These are phyloP conservation scores for Genyomyrus donnyi DNA, from an alignment of 2,113 vertebrate species.

Conservation along the genomic window DNA sequence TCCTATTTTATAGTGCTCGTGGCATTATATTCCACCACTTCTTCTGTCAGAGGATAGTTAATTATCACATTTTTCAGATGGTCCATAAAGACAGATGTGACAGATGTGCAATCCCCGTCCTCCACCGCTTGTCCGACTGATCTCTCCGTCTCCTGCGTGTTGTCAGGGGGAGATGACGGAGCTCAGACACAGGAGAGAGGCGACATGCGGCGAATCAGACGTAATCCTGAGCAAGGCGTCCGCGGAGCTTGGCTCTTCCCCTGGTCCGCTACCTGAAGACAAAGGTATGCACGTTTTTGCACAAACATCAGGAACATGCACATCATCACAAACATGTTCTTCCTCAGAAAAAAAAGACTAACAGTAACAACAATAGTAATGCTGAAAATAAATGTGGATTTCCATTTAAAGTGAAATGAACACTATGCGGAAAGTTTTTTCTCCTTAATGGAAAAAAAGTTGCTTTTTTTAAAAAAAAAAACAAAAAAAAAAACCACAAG, in stretches of 20 bases:
- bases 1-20: not conserved
- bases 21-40: not conserved
- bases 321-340: not conserved
- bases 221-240: not conserved
- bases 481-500: too few species aligned
- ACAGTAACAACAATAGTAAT: not conserved
- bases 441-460: not conserved
- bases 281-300: not conserved
- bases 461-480: not conserved
- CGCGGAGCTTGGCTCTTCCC: not conserved
- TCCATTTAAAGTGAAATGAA: not conserved
- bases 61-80: not conserved
- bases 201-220: constrained; percentile 5
- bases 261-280: not conserved
- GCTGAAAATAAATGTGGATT: not conserved
- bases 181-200: constrained; percentile 4
- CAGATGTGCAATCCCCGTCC: not conserved
- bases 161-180: constrained; percentile 22
- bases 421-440: not conserved
- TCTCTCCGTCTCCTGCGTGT: not conserved
- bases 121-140: not conserved
- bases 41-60: not conserved
- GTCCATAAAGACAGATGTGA: not conserved
- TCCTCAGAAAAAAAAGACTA: not conserved
- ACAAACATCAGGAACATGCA: not conserved